Percentiles rank a stretch among this genome's conserved stretches.
These are phyloP conservation scores for Microtus montanus DNA, from an alignment of 2,113 vertebrate genomes.

Conservation along the genomic window DNA sequence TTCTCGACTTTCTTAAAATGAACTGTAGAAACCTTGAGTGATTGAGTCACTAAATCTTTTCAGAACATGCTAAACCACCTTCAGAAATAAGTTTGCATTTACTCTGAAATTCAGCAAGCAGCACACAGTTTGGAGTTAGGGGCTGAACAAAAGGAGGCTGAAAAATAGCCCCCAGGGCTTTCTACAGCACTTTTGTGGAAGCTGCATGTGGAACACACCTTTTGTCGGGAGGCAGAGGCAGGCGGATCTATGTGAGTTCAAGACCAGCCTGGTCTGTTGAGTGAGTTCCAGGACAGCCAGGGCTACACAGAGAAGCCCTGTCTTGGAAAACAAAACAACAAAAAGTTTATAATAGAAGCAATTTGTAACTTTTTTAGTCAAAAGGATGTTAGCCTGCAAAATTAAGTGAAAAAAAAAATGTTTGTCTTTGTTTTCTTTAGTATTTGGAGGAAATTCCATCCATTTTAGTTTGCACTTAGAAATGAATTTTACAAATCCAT, in stretches of 20 bases:
- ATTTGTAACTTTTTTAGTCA: background rate
- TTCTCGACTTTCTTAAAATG: constrained; percentile 18
- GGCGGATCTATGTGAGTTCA: background rate
- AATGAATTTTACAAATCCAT: constrained; percentile 19
- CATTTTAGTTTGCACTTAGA: constrained; percentile 37
- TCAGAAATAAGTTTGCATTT: constrained; percentile 61
- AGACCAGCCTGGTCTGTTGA: background rate
- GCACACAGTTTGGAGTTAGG: constrained; percentile 16
- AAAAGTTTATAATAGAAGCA: constrained; percentile 34
- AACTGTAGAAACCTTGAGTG: background rate
- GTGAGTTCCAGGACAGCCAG: background rate
- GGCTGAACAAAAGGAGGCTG: constrained; percentile 38
- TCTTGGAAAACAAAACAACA: background rate
- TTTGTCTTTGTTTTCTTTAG: constrained; percentile 14
- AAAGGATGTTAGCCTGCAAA: background rate
- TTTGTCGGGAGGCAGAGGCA: background rate
- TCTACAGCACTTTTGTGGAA: constrained; percentile 63
- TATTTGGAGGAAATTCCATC: constrained; percentile 57
- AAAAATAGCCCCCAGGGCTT: constrained; percentile 30
- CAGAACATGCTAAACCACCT: background rate
- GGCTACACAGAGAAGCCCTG: background rate
- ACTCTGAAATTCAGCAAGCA: constrained; percentile 69
- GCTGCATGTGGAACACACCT: background rate
- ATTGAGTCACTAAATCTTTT: constrained; percentile 21
- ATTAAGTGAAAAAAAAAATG: background rate